phyloP scores from a whole-genome alignment of 2,113 vertebrate genomes.

The Lasiurus borealis region DNA sequence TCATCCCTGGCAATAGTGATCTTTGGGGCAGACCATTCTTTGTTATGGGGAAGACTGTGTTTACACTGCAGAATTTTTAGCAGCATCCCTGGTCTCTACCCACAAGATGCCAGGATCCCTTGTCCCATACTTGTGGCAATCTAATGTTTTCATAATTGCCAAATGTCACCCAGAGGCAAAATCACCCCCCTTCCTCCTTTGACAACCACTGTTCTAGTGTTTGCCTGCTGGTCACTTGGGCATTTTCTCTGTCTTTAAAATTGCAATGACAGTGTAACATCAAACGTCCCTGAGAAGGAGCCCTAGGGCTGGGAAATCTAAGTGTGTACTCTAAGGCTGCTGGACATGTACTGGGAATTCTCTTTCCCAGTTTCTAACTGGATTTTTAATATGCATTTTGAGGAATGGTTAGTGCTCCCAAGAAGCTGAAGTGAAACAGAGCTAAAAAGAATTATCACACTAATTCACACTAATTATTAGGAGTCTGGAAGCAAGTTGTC shows the following conservation, averaged over 20 bases:
- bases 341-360: not conserved
- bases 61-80: not conserved
- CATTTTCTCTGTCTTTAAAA: not conserved
- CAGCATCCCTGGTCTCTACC: not conserved
- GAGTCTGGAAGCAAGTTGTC: not conserved
- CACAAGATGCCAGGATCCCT: not conserved
- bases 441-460: constrained; percentile 9
- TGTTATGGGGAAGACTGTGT: too few relatives aligned
- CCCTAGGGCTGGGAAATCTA: not conserved
- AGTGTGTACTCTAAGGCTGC: not conserved
- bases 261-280: not conserved
- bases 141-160: not conserved
- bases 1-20: not conserved
- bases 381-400: constrained; percentile 39
- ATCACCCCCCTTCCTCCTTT: rapidly evolving
- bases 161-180: not conserved
- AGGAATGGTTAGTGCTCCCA: not conserved
- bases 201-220: not conserved
- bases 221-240: not conserved
- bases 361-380: not conserved
- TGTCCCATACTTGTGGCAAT: not conserved
- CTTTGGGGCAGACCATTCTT: not conserved
- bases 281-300: not conserved
- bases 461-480: not conserved
- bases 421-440: constrained; percentile 62